Percentiles rank a stretch among this genome's conserved stretches.
These are phyloP conservation scores for Chelon auratus DNA, from an alignment of 2,797 vertebrate genomes.

Conservation along the genomic window DNA sequence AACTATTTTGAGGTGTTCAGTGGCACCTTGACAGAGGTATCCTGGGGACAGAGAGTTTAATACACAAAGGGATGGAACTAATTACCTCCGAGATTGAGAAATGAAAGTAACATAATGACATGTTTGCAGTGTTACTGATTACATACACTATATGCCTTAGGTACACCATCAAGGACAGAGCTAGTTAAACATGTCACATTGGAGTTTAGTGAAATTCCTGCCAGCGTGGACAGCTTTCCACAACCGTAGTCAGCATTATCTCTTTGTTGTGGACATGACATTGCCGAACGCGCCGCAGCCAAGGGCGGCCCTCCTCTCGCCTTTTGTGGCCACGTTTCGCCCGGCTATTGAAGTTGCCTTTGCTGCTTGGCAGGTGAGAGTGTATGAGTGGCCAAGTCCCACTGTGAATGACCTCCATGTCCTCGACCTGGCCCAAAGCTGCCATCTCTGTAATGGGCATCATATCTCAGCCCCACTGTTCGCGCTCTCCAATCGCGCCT, in stretches of 20 bases:
- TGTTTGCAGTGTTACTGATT: neutral
- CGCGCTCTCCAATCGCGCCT: conserved; percentile 38
- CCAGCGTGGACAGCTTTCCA: conserved; percentile 21
- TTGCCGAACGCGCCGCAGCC: conserved; percentile 53
- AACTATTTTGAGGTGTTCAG: neutral
- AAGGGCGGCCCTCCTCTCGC: conserved; percentile 58
- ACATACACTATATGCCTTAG: neutral
- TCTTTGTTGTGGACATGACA: conserved; percentile 52
- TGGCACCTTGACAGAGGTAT: neutral
- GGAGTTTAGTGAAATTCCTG: conserved; percentile 18
- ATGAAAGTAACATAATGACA: neutral
- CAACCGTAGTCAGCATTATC: conserved; percentile 8
- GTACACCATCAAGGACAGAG: conserved; percentile 4
- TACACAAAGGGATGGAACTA: neutral
- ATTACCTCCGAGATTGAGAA: neutral
- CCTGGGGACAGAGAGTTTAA: neutral
- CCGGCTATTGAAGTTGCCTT: conserved; percentile 58
- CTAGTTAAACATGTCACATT: conserved; percentile 30
- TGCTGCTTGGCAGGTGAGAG: conserved; percentile 72
- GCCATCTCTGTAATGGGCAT: conserved; percentile 73
- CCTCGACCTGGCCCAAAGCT: conserved; percentile 70
- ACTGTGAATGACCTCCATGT: conserved; percentile 75
- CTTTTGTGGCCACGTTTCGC: conserved; percentile 47
- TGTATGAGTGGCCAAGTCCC: conserved; percentile 74
- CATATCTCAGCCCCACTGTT: conserved; percentile 69